A percentile compares a stretch with the other conserved stretches of the same genome.
Evolutionary conservation across 2,797 vertebrate genomes (phyloP).

Genomic region (Nannoperca obscura): DNA sequence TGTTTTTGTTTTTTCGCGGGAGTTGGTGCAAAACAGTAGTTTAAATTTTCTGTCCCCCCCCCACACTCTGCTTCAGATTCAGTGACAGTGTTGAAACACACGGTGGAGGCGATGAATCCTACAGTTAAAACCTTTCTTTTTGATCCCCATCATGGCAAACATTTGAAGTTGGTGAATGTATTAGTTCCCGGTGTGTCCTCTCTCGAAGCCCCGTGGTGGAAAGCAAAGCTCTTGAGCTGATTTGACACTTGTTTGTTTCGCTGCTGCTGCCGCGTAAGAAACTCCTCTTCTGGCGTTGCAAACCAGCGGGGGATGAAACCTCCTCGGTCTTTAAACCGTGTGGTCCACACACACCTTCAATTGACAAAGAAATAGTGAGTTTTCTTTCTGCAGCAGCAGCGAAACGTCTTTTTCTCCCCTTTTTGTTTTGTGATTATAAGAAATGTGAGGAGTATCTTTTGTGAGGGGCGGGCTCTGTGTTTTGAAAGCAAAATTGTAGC

Average conservation of each 20-base stretch:
- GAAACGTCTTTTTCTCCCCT: neutral
- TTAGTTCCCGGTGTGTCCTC: conserved; percentile 59
- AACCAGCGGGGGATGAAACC: conserved; percentile 5
- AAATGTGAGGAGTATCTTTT: conserved; percentile 50
- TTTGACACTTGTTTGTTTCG: conserved; percentile 6
- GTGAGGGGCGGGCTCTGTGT: conserved; percentile 47
- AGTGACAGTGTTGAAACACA: neutral
- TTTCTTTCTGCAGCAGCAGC: conserved; percentile 50
- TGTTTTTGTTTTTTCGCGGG: neutral
- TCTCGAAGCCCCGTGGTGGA: conserved; percentile 45
- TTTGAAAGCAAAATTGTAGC: conserved; percentile 83
- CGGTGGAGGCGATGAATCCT: neutral
- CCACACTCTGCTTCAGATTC: neutral
- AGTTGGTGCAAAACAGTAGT: conserved; percentile 71
- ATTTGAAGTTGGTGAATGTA: conserved; percentile 72
- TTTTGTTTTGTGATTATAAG: conserved; percentile 33
- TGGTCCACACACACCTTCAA: conserved; percentile 26
- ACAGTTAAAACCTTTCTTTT: conserved; percentile 1
- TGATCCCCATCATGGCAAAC: conserved; percentile 28
- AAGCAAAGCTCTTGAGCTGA: conserved; percentile 42
- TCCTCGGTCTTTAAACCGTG: conserved; percentile 8
- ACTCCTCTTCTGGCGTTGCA: conserved; percentile 21
- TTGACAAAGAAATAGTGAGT: neutral
- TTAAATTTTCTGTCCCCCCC: conserved; percentile 1
- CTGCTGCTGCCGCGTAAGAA: conserved; percentile 56